phyloP scores from a whole-genome alignment of 2,888 invertebrate species.

The Hypomecis atomaria region DNA sequence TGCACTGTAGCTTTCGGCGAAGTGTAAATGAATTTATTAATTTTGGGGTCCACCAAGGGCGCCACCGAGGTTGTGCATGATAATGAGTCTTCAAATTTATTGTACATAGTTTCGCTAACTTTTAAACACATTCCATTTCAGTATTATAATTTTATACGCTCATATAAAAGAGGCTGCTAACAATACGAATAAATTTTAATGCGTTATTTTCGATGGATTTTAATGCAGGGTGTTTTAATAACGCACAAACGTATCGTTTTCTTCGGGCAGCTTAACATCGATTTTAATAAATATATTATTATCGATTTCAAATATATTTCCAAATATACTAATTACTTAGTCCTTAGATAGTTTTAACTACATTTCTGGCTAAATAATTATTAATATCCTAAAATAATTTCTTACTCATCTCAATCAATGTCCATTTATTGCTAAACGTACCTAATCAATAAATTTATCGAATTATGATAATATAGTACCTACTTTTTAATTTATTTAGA shows the following conservation, averaged over 20 bases:
- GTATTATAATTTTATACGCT: slow-evolving; percentile 50
- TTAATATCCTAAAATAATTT: slow-evolving; percentile 7
- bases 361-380: slow-evolving; percentile 21
- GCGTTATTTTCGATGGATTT: slow-evolving; percentile 48
- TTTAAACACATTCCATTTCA: slow-evolving; percentile 49
- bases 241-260: slow-evolving; percentile 68
- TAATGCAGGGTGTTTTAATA: slow-evolving; percentile 67
- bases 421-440: slow-evolving; percentile 17
- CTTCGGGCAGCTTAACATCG: slow-evolving; percentile 46
- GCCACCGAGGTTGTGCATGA: slow-evolving; percentile 59
- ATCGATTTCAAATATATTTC: slow-evolving; percentile 20
- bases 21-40: slow-evolving; percentile 37
- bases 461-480: slow-evolving; percentile 15
- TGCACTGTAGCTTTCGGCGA: slow-evolving; percentile 48
- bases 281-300: slow-evolving; percentile 15
- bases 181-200: slow-evolving; percentile 36
- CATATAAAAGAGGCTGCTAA: slow-evolving; percentile 44
- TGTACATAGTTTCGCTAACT: slow-evolving; percentile 53
- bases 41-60: slow-evolving; percentile 43
- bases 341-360: slow-evolving; percentile 19
- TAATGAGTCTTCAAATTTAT: slow-evolving; percentile 50
- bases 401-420: slow-evolving; percentile 23
- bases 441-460: slow-evolving; percentile 10
- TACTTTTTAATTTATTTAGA: slow-evolving; percentile 29
- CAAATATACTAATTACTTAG: slow-evolving; percentile 25